These are phyloP conservation scores for Rafetus swinhoei DNA, from an alignment of 2,113 vertebrate species.

Conservation along the genomic window DNA sequence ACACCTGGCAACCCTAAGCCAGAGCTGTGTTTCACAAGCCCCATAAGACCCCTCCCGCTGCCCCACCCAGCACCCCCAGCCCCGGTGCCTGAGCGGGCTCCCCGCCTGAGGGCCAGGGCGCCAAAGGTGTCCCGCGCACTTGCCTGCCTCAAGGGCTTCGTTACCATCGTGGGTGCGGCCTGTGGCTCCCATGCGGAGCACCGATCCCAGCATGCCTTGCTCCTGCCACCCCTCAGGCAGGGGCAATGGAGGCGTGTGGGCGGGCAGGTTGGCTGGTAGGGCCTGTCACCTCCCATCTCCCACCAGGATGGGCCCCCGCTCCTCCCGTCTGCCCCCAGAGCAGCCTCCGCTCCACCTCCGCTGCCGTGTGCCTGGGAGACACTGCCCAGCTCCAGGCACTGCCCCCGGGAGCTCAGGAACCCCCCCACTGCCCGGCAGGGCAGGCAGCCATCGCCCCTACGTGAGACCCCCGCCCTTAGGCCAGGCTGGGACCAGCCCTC, in stretches of 20 bases:
- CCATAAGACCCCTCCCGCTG: too few species aligned
- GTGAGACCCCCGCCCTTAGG: background rate
- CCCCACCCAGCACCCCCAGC: too few species aligned
- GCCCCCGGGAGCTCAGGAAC: background rate
- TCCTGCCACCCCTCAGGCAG: background rate
- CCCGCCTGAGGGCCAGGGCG: background rate
- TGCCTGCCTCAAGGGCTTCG: background rate
- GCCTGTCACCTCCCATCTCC: background rate
- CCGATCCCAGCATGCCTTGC: background rate
- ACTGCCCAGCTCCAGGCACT: background rate
- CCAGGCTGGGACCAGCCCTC: background rate
- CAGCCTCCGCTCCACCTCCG: background rate
- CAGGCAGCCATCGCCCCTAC: background rate
- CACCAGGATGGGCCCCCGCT: background rate
- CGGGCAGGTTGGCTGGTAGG: background rate
- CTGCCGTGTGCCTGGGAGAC: background rate
- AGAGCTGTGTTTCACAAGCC: background rate
- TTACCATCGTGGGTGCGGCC: too few species aligned
- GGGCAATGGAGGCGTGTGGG: background rate
- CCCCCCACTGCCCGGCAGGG: background rate
- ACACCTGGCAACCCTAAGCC: background rate
- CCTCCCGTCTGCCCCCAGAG: background rate
- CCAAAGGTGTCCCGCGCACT: background rate
- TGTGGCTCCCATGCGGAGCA: too few species aligned
- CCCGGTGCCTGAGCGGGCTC: too few species aligned